Evolutionary conservation across 2,113 vertebrate species (phyloP).

Genomic region (Climacteris rufus): DNA sequence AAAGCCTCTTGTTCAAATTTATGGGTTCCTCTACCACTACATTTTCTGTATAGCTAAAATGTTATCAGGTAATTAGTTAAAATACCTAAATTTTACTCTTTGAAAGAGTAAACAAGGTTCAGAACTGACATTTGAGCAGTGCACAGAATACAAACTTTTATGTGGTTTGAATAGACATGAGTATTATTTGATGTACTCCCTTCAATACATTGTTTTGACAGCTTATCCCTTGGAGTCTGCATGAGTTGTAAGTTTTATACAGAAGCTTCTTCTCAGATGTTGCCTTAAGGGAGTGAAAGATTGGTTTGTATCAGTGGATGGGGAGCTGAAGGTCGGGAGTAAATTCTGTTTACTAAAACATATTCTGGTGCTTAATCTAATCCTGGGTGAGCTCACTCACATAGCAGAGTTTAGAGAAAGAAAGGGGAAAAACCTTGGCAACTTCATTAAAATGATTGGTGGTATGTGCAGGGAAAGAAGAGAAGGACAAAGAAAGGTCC

Average conservation of each 20-base stretch:
- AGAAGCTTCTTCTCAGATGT: neutral
- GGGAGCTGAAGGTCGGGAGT: neutral
- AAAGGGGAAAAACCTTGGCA: slow-evolving; percentile 15
- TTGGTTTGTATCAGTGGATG: neutral
- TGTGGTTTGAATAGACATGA: neutral
- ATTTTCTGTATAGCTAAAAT: neutral
- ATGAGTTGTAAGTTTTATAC: neutral
- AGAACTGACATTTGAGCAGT: neutral
- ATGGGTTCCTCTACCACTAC: neutral
- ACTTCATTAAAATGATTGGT: slow-evolving; percentile 22
- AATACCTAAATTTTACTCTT: neutral
- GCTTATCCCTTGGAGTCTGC: neutral
- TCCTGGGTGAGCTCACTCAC: neutral
- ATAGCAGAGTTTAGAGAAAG: neutral
- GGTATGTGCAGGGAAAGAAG: neutral
- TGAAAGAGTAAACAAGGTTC: neutral
- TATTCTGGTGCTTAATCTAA: slow-evolving; percentile 22
- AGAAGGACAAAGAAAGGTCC: neutral
- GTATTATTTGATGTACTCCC: neutral
- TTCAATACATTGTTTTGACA: neutral
- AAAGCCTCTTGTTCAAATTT: neutral
- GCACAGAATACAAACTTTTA: neutral
- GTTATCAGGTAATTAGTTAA: neutral
- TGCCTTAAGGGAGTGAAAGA: neutral
- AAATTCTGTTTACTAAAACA: slow-evolving; percentile 19